Conservation (phyloP, 2,797 vertebrate species). For the Spheniscus humboldti region DNA sequence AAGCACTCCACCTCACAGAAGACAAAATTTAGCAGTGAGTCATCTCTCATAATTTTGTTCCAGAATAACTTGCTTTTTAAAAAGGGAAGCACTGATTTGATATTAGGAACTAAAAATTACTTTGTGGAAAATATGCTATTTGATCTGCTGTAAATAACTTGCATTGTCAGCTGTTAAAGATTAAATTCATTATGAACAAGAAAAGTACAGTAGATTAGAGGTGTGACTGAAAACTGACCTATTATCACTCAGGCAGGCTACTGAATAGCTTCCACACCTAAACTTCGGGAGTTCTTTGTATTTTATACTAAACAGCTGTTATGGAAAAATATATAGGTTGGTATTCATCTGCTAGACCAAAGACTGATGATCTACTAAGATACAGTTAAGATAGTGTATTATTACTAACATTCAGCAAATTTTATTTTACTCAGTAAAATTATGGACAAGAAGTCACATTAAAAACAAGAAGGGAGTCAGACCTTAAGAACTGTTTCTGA, state of each 20-base stretch:
- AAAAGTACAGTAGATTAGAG: background rate
- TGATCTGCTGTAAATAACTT: background rate
- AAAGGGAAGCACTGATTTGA: background rate
- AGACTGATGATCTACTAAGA: background rate
- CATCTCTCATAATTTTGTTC: background rate
- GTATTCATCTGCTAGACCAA: background rate
- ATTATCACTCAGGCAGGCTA: background rate
- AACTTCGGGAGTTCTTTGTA: background rate
- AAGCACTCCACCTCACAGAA: background rate
- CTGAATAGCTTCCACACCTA: background rate
- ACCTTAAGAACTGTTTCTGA: background rate
- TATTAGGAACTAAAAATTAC: background rate
- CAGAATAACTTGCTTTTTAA: background rate
- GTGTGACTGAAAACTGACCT: background rate
- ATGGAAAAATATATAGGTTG: background rate
- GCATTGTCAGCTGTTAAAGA: background rate
- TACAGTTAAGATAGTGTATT: background rate
- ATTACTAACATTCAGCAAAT: background rate
- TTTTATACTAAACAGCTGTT: background rate
- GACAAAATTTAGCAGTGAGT: conserved; percentile 28
- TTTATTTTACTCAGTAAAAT: background rate
- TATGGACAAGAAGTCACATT: background rate
- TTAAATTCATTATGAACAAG: background rate
- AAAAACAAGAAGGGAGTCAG: background rate
- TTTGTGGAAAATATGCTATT: background rate